A percentile compares a stretch with the other conserved stretches of the same genome.
These are phyloP conservation scores for Polypedilum vanderplanki DNA, from an alignment of 1,140 invertebrate genomes.

Conservation along the genomic window DNA sequence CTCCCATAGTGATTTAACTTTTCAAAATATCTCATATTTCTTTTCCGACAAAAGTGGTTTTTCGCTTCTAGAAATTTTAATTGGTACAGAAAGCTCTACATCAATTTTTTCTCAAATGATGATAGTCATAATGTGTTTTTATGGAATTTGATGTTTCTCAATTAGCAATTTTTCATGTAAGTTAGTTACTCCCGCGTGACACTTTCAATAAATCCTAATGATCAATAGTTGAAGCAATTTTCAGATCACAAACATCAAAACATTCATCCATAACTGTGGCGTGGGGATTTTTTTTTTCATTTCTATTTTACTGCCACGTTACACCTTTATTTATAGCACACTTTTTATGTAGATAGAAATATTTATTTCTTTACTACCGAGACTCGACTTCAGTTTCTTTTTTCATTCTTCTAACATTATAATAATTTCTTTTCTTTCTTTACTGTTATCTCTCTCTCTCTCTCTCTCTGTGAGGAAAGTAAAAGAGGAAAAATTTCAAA, in stretches of 20 bases:
- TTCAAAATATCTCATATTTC: constrained; percentile 7
- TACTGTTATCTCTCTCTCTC: neutral
- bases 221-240: constrained; percentile 21
- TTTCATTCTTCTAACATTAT: neutral
- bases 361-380: neutral
- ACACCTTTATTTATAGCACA: constrained; percentile 27
- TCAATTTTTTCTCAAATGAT: neutral
- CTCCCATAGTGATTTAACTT: neutral
- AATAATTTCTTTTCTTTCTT: neutral
- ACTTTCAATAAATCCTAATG: neutral
- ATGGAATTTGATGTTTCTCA: too few relatives aligned
- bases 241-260: constrained; percentile 24
- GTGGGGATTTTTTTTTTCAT: neutral
- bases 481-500: neutral
- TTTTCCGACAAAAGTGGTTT: neutral
- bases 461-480: neutral
- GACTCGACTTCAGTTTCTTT: neutral
- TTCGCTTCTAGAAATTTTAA: neutral
- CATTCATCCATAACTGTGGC: neutral
- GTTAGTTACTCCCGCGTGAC: neutral
- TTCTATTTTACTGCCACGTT: too few relatives aligned
- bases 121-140: too few relatives aligned
- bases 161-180: too few relatives aligned
- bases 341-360: neutral
- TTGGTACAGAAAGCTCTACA: neutral